Conservation (phyloP, 35 echinoderm and acorn worm genomes). For the Patiria miniata region DNA sequence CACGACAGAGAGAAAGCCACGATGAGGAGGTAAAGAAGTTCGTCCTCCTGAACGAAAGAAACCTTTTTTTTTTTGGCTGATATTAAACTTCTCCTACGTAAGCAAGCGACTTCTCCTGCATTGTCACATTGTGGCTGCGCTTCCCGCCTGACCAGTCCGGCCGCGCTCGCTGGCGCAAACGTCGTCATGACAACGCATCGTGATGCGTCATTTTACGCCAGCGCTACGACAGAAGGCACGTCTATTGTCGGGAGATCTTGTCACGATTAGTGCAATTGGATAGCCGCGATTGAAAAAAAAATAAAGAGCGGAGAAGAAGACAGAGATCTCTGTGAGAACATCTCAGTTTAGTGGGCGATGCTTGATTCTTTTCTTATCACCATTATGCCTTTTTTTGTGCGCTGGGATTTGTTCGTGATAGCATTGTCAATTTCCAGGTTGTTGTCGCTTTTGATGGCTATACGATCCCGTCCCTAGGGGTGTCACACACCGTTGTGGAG, state of each 20-base stretch:
- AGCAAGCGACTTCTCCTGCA: background rate
- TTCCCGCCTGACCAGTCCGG: background rate
- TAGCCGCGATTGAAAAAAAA: constrained; percentile 8
- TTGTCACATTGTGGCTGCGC: constrained; percentile 4
- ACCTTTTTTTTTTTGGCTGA: background rate
- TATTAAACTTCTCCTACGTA: constrained; percentile 27
- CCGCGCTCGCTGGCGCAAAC: constrained; percentile 14
- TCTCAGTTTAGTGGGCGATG: no score
- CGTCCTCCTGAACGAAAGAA: no score
- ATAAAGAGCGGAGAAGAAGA: no score
- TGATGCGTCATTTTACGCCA: constrained; percentile 30
- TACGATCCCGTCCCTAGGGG: background rate
- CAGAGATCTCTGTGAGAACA: no score
- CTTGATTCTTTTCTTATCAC: background rate
- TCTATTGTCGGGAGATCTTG: constrained; percentile 24
- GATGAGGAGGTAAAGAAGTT: no score
- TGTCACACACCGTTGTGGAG: background rate
- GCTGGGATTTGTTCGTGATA: no score
- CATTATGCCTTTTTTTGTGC: no score
- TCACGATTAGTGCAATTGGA: constrained; percentile 22
- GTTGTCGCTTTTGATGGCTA: background rate
- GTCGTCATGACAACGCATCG: constrained; percentile 23
- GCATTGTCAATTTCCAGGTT: no score
- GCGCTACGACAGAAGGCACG: constrained; percentile 4
- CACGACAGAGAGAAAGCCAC: no score